phyloP scores from a whole-genome alignment of 64 coral and sea anemone species.

The Montipora foliosa region DNA sequence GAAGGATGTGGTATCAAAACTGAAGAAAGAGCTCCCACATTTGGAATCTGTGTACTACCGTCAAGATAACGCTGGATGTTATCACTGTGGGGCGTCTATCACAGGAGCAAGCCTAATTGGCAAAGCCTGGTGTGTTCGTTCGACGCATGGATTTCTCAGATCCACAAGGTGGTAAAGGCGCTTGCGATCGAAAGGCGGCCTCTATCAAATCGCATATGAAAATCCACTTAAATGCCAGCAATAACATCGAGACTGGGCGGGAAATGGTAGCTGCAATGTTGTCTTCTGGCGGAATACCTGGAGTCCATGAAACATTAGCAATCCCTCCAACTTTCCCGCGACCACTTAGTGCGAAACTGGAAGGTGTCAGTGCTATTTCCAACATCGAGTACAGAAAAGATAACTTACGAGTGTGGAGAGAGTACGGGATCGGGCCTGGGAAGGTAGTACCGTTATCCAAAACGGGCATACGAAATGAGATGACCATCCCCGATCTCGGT shows the following conservation, averaged over 20 bases:
- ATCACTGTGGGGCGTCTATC: neutral
- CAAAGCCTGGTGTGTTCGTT: neutral
- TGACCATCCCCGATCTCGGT: no score
- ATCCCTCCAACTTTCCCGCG: no score
- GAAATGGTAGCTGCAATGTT: conserved; percentile 21
- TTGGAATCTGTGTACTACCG: neutral
- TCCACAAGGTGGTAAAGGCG: conserved; percentile 29
- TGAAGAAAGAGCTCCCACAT: neutral
- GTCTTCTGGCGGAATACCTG: conserved; percentile 1
- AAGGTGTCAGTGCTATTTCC: no score
- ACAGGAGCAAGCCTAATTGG: neutral
- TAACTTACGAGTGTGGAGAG: no score
- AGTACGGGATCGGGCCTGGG: no score
- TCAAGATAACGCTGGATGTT: no score
- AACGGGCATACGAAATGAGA: no score
- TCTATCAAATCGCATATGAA: conserved; percentile 3
- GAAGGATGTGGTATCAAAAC: neutral
- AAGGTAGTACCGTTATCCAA: no score
- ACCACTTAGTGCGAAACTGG: no score
- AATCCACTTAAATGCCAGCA: neutral
- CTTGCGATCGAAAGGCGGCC: conserved; percentile 47
- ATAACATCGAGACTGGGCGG: conserved; percentile 23
- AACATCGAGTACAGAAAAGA: no score
- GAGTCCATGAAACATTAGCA: neutral
- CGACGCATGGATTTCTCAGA: neutral